Conservation (phyloP, 2,888 invertebrate species). For the Synergus umbraculus region DNA sequence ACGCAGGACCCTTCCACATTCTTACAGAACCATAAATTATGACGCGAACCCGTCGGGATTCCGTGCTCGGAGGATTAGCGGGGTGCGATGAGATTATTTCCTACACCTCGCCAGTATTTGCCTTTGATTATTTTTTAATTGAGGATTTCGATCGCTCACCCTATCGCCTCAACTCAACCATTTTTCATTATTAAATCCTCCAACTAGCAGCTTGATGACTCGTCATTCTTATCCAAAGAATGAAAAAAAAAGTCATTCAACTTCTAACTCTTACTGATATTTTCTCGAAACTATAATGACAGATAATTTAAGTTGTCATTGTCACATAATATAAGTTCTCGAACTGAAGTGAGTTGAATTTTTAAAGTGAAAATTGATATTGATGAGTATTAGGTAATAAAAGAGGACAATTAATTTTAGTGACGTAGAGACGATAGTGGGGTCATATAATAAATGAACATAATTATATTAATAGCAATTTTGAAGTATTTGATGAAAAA, state of each 20-base stretch:
- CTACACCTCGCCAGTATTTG: slow-evolving; percentile 50
- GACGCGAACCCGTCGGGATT: slow-evolving; percentile 67
- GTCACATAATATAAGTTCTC: too few species aligned
- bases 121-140: slow-evolving; percentile 58
- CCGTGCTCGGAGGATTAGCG: slow-evolving; percentile 51
- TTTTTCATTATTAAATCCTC: neutral
- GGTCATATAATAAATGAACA: too few species aligned
- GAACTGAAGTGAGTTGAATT: too few species aligned
- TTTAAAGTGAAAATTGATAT: too few species aligned
- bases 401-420: too few species aligned
- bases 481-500: too few species aligned
- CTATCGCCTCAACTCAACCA: neutral
- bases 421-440: too few species aligned
- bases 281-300: too few species aligned
- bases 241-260: too few species aligned
- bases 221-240: neutral
- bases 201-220: neutral
- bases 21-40: slow-evolving; percentile 75
- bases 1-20: slow-evolving; percentile 72
- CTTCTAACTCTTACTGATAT: neutral
- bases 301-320: too few species aligned
- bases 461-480: too few species aligned
- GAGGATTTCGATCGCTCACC: slow-evolving; percentile 40
- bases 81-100: slow-evolving; percentile 52
- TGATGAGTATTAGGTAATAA: too few species aligned